Evolutionary conservation across 1,140 invertebrate genomes (phyloP).

Genomic region (Ceratina australensis): DNA sequence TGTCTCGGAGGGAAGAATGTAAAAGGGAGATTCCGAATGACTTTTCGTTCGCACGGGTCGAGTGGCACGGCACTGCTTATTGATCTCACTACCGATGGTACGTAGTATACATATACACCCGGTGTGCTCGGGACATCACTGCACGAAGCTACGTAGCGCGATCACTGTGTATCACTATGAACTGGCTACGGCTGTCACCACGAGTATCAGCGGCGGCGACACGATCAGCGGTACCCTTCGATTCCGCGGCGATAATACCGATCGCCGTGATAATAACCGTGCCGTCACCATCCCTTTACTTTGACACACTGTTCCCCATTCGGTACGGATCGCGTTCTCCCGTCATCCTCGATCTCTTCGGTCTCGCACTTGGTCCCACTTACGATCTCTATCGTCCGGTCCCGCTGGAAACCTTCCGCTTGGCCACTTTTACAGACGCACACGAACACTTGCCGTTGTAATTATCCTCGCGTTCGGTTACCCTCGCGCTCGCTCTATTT

Average conservation of each 20-base stretch:
- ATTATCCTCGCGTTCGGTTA: neutral
- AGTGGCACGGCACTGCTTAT: conserved; percentile 73
- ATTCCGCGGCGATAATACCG: neutral
- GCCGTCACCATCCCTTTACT: conserved; percentile 5
- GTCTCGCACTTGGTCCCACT: neutral
- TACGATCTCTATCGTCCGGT: too few species aligned
- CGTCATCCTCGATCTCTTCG: too few species aligned
- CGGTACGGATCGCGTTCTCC: neutral
- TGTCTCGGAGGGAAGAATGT: conserved; percentile 5
- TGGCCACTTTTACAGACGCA: conserved; percentile 32
- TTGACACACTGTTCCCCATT: conserved; percentile 1
- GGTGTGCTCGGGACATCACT: conserved; percentile 63
- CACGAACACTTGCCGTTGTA: neutral
- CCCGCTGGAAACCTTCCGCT: neutral
- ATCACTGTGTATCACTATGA: conserved; percentile 38
- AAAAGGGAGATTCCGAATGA: conserved; percentile 38
- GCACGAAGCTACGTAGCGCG: conserved; percentile 54
- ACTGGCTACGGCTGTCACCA: conserved; percentile 1
- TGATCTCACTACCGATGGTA: conserved; percentile 73
- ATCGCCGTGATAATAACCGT: conserved; percentile 1
- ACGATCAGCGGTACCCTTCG: conserved; percentile 2
- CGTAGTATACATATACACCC: conserved; percentile 67
- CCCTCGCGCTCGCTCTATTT: conserved; percentile 11
- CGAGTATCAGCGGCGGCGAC: conserved; percentile 37
- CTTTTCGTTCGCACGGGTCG: conserved; percentile 56